phyloP scores from a whole-genome alignment of 2,888 invertebrate species.

The Boloria euphrosyne region DNA sequence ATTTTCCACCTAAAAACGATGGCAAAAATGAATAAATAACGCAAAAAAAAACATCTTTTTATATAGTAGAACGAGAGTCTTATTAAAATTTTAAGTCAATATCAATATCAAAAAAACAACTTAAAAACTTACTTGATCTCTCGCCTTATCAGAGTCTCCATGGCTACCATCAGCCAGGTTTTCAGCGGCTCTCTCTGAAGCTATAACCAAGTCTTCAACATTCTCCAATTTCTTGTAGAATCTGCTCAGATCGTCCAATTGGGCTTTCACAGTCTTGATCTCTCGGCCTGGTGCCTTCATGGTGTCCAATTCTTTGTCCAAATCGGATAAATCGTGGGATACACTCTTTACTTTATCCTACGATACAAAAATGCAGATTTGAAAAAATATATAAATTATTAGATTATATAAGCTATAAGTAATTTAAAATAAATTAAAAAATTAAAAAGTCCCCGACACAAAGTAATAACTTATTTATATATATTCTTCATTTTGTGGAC shows the following conservation, averaged over 20 bases:
- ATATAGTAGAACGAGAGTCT: too few species aligned
- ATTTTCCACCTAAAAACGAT: constrained; percentile 80
- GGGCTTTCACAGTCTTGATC: constrained; percentile 90
- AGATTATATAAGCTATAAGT: too few species aligned
- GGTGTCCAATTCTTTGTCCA: constrained; percentile 92
- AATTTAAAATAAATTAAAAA: too few species aligned
- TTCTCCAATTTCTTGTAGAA: constrained; percentile 86
- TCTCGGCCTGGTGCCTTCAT: constrained; percentile 95
- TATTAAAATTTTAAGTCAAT: too few species aligned
- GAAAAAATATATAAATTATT: neutral
- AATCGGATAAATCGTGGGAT: constrained; percentile 87
- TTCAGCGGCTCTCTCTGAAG: constrained; percentile 88
- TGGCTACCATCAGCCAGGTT: constrained; percentile 92
- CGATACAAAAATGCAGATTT: constrained; percentile 31
- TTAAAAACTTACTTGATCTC: constrained; percentile 84
- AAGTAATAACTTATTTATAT: too few species aligned
- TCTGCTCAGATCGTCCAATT: constrained; percentile 89
- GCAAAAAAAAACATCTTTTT: too few species aligned
- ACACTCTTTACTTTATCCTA: constrained; percentile 91
- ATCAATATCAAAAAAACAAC: neutral
- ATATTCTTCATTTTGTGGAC: too few species aligned
- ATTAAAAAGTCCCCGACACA: too few species aligned
- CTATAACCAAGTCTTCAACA: constrained; percentile 85
- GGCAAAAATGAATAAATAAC: too few species aligned
- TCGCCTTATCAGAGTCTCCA: constrained; percentile 90